Percentiles rank a stretch among this genome's conserved stretches.
Conservation (phyloP, 2,113 vertebrate genomes). For the Leucoraja erinaceus region DNA sequence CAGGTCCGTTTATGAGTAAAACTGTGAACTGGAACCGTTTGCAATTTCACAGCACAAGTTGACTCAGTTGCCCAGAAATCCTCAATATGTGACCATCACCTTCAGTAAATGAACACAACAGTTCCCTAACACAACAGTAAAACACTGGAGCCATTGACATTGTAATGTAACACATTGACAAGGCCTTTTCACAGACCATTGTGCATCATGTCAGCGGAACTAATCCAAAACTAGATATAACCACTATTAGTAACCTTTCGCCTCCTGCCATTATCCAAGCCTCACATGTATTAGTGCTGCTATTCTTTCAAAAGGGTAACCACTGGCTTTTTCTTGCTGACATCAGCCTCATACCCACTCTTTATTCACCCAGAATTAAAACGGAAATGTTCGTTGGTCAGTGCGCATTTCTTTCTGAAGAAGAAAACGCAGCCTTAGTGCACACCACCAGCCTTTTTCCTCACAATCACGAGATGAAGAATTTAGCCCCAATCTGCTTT, state of each 20-base stretch:
- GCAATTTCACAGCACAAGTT: background rate
- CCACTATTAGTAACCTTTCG: background rate
- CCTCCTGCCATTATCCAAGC: background rate
- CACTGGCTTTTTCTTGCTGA: background rate
- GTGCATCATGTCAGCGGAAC: background rate
- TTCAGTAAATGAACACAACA: background rate
- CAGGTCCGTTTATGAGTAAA: background rate
- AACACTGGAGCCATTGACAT: background rate
- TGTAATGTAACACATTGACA: background rate
- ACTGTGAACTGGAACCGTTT: background rate
- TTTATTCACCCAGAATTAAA: background rate
- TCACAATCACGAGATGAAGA: background rate
- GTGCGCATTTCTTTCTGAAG: background rate
- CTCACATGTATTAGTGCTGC: background rate
- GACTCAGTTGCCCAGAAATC: background rate
- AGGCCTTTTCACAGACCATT: background rate
- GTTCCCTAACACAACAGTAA: background rate
- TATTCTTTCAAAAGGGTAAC: background rate
- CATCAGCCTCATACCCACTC: background rate
- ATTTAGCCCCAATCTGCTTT: background rate
- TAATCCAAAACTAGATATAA: background rate
- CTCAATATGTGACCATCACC: background rate
- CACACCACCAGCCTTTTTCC: background rate
- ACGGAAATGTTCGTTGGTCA: background rate
- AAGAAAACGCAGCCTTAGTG: background rate